These are phyloP conservation scores for Antennarius maculatus DNA, from an alignment of 2,797 vertebrate species.

Conservation along the genomic window DNA sequence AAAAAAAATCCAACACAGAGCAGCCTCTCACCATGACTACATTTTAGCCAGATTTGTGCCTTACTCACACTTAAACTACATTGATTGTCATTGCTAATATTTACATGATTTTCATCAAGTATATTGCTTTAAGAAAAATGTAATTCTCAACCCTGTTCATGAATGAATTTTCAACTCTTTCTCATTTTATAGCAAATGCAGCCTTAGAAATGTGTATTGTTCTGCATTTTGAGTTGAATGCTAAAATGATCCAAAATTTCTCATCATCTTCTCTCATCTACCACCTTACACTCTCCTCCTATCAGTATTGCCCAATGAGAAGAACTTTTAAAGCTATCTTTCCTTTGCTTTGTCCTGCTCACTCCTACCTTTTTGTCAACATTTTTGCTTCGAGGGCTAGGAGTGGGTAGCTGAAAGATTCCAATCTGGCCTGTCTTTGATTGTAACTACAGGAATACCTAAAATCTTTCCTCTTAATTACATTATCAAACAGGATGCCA, in stretches of 20 bases:
- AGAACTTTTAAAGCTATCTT: constrained; percentile 16
- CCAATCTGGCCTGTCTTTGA: constrained; percentile 51
- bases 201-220: constrained; percentile 16
- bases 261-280: constrained; percentile 43
- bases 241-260: constrained; percentile 41
- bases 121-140: constrained; percentile 16
- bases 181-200: constrained; percentile 36
- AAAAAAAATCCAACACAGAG: constrained; percentile 47
- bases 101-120: constrained; percentile 47
- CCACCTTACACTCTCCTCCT: constrained; percentile 26
- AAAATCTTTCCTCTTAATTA: constrained; percentile 71
- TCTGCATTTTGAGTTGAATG: constrained; percentile 31
- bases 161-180: constrained; percentile 28
- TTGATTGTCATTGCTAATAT: constrained; percentile 50
- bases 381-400: constrained; percentile 20
- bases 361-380: constrained; percentile 3
- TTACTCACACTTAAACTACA: constrained; percentile 42
- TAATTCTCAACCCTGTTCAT: constrained; percentile 27
- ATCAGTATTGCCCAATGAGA: constrained; percentile 39
- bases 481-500: constrained; percentile 75
- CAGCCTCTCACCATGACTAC: constrained; percentile 47
- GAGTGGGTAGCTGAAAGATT: constrained; percentile 35
- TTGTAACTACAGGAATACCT: constrained; percentile 64
- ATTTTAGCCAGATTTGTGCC: constrained; percentile 30
- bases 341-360: constrained; percentile 13